Evolutionary conservation across 2,797 vertebrate genomes (phyloP).

Genomic region (Hippoglossus hippoglossus): DNA sequence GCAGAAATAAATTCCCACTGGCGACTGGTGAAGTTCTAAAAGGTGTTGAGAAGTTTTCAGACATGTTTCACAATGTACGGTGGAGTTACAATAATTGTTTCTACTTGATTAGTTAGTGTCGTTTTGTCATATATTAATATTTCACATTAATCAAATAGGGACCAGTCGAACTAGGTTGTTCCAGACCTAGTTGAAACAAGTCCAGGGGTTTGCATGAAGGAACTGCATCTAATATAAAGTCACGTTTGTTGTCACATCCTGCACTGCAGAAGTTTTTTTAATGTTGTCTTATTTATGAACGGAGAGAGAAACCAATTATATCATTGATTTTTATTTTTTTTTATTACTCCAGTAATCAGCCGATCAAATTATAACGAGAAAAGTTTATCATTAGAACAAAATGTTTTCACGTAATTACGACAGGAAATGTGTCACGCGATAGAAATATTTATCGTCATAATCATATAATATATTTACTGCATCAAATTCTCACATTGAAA

Average conservation of each 20-base stretch:
- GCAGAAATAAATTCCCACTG: slow-evolving; percentile 25
- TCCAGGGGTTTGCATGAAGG: slow-evolving; percentile 40
- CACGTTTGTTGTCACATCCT: slow-evolving; percentile 28
- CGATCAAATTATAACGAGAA: not conserved
- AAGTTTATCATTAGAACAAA: not conserved
- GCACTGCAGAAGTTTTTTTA: slow-evolving; percentile 39
- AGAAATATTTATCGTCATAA: not conserved
- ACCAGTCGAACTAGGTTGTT: slow-evolving; percentile 46
- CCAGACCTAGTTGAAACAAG: slow-evolving; percentile 22
- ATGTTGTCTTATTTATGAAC: slow-evolving; percentile 5
- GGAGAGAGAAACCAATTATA: slow-evolving; percentile 3
- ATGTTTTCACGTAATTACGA: not conserved
- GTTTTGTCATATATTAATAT: slow-evolving; percentile 7
- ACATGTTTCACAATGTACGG: slow-evolving; percentile 20
- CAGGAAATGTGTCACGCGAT: not conserved
- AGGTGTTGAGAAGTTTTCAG: not conserved
- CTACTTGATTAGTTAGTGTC: not conserved
- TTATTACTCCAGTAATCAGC: slow-evolving; percentile 17
- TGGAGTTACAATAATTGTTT: slow-evolving; percentile 6
- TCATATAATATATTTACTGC: not conserved
- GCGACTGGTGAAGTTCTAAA: slow-evolving; percentile 20
- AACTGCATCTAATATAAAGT: slow-evolving; percentile 1
- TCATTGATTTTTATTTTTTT: not conserved
- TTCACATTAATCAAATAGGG: slow-evolving; percentile 45
- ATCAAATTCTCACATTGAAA: not conserved